Evolutionary conservation across 2,113 vertebrate genomes (phyloP).

Genomic region (Catharus minimus): DNA sequence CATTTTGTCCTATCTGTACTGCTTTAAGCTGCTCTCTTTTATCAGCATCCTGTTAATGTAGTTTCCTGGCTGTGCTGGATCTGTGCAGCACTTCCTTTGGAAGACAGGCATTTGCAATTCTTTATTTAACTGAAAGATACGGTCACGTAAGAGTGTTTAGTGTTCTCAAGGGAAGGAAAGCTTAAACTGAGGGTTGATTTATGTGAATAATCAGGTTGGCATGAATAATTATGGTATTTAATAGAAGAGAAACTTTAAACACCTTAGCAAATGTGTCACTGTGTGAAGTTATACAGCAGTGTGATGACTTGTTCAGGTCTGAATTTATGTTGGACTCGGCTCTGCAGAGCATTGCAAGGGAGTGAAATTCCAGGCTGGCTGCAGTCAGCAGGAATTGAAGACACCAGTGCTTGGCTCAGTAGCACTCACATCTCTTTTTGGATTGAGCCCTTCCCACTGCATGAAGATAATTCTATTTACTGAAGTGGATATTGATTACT

Average conservation of each 20-base stretch:
- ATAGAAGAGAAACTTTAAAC: conserved; percentile 21
- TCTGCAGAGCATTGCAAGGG: not conserved
- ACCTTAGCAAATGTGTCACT: not conserved
- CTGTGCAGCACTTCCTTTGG: not conserved
- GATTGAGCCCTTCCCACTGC: not conserved
- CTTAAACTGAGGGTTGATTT: not conserved
- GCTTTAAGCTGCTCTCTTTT: not conserved
- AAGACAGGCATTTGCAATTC: conserved; percentile 5
- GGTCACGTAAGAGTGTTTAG: not conserved
- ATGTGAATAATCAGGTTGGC: not conserved
- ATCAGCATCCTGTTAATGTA: not conserved
- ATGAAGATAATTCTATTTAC: not conserved
- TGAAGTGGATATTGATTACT: not conserved
- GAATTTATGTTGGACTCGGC: not conserved
- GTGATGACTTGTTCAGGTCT: not conserved
- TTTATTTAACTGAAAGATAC: not conserved
- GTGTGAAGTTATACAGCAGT: not conserved
- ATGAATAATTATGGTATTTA: conserved; percentile 14
- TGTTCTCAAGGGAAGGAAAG: not conserved
- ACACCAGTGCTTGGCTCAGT: not conserved
- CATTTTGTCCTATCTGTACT: not conserved
- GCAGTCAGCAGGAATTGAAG: not conserved
- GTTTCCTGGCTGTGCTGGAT: not conserved
- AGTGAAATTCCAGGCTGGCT: not conserved
- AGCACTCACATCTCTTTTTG: not conserved